Base-by-base conservation (phyloP, 2,113 vertebrate species). In the Pterocles orientalis region DNA sequence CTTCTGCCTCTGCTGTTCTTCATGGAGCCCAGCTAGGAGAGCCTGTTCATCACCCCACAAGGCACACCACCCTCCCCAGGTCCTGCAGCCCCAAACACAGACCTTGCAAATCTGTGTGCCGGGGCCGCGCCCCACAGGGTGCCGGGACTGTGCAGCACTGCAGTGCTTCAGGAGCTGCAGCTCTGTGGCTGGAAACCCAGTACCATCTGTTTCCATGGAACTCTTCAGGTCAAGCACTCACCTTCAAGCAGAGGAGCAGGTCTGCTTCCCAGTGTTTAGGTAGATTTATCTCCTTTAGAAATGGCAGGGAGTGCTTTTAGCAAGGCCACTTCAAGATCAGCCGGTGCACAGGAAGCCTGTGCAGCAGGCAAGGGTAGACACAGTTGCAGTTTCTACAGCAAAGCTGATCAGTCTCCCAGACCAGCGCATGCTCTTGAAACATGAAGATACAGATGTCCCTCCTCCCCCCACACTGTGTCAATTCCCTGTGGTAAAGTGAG, bases 331-430 rank as follows among this genome's bases (percentile, higher is more conserved):
- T 62, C 66, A 90, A 88, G 85, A 90, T 36, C 88, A 92, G 20
- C 18, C 54, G 31, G 68, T 31, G 79, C 94, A 24, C 18, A 36
- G 36, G 53, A 87, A 54, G 66, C 10, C 34, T n/a, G 43, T 7
- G 2, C 29, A 29, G 51, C 58, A 66, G 24, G 13, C 1, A 2
- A 45, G 14, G 54, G n/a, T 33, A 62, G 60, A n/a, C 0, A 0
- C 2, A 9, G 34, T 26, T 0, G 0, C n/a, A n/a, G 54, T 48
- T 41, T 10, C n/a, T 70, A 47, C 0, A 3, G 66, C 79, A 66
- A 58, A 66, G 54, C 14, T 36, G 71, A 45, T 31, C 8, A 10
- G 23, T 77, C 57, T 11, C 45, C 58, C 45, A 28, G 61, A 39
- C 24, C 4, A 2, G 17, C 0, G 14, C 45, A 11, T 0, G 0